Base-by-base conservation (phyloP, 2,113 vertebrate genomes). In the Hydrolagus affinis region DNA sequence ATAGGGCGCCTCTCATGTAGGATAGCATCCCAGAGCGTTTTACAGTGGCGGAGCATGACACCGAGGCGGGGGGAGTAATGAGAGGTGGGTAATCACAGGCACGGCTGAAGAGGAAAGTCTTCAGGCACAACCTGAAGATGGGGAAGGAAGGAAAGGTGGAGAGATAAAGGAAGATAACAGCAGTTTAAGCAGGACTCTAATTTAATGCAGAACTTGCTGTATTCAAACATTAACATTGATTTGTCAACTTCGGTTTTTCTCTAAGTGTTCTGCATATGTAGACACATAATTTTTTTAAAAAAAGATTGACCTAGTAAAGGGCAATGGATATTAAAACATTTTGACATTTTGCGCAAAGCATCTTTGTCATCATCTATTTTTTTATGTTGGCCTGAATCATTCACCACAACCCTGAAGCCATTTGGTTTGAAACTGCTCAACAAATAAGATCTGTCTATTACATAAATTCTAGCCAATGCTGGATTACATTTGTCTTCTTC, bases 351-450 rank as follows among this genome's bases (percentile, higher is more conserved):
- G 28, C 11, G 14, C 14, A 62, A 80, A 62, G 14, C 62, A 60
- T 80, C 57, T 80, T 80, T 62, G 25, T 80, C 21, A 80, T 80
- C 25, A n/a, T 14, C 76, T 64, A 23, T 15, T 80, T 28, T 44
- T 60, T 80, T 14, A 80, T 80, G 76, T 78, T 78, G 76, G 56
- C 57, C 75, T 78, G 56, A 60, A 25, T 78, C 57, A 78, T 78
- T 78, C 23, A 78, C 75, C 75, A 6, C 75, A 78, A 57, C 59
- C 59, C n/a, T 78, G 44, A 25, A 78, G 44, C 57, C 76, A 80
- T 62, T 62, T 64, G 62, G 57, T 64, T 80, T 80, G 76, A 80
- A 80, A 60, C 11, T 64, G 59, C 8, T 25, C 59, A 62, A 80
- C 76, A 80, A 80, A 64, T n/a, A 57, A 60, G 57, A 80, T 64